Conservation (phyloP, 2,797 vertebrate genomes). For the Tamandua tetradactyla region DNA sequence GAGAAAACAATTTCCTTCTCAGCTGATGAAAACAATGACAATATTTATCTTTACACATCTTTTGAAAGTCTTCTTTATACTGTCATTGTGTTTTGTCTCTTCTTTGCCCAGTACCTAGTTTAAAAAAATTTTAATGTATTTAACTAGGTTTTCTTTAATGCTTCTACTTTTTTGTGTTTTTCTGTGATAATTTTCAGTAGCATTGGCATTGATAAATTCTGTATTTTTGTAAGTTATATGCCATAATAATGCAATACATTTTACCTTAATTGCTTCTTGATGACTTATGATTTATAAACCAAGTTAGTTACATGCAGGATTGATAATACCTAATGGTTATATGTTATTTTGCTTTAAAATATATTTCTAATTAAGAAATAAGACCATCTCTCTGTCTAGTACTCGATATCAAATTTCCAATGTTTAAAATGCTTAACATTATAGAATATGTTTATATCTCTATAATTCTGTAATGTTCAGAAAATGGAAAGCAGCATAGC, state of each 20-base stretch:
- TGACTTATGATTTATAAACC: constrained; percentile 45
- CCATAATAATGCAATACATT: background rate
- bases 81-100: background rate
- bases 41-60: constrained; percentile 17
- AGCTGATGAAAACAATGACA: constrained; percentile 45
- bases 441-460: background rate
- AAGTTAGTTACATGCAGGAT: background rate
- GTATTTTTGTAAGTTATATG: constrained; percentile 14
- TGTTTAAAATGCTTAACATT: constrained; percentile 51
- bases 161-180: background rate
- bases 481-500: constrained; percentile 2
- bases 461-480: background rate
- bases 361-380: constrained; percentile 61
- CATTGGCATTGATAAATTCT: constrained; percentile 30
- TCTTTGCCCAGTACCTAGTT: background rate
- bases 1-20: constrained; percentile 65
- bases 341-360: constrained; percentile 8
- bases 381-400: constrained; percentile 14
- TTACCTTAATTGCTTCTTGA: constrained; percentile 53
- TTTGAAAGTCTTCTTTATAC: constrained; percentile 29
- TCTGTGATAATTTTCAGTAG: constrained; percentile 35
- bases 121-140: constrained; percentile 30
- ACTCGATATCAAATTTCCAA: constrained; percentile 13
- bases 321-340: constrained; percentile 1
- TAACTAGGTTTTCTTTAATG: constrained; percentile 31